phyloP scores from a whole-genome alignment of 2,113 vertebrate genomes.

The Peromyscus polionotus region DNA sequence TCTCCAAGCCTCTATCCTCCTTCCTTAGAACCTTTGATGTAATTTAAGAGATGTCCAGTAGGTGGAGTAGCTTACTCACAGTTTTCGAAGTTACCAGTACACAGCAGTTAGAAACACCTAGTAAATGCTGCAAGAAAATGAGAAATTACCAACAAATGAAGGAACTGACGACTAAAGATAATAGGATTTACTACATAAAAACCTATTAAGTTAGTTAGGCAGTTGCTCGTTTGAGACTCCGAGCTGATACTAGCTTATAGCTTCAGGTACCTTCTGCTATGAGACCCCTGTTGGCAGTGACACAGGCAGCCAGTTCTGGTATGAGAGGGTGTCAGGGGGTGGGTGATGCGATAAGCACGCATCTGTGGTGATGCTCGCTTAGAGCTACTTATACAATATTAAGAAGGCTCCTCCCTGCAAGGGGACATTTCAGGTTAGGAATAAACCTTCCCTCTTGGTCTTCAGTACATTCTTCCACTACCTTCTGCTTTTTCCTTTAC shows the following conservation, averaged over 20 bases:
- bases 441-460: neutral
- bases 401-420: neutral
- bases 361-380: neutral
- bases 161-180: neutral
- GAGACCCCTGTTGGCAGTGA: neutral
- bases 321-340: neutral
- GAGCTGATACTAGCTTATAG: neutral
- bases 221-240: neutral
- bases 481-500: neutral
- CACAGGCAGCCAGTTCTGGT: neutral
- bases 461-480: neutral
- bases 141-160: constrained; percentile 36
- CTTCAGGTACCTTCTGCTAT: neutral
- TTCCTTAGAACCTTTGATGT: neutral
- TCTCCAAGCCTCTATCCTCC: neutral
- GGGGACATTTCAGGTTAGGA: neutral
- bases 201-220: neutral
- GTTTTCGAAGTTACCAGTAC: neutral
- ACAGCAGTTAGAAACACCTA: neutral
- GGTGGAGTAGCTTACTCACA: constrained; percentile 71
- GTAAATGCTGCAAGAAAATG: neutral
- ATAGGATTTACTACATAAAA: neutral
- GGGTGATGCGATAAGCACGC: neutral
- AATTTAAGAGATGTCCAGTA: constrained; percentile 61
- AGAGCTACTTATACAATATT: neutral